These are phyloP conservation scores for Istiophorus platypterus DNA, from an alignment of 2,113 vertebrate genomes.

Conservation along the genomic window DNA sequence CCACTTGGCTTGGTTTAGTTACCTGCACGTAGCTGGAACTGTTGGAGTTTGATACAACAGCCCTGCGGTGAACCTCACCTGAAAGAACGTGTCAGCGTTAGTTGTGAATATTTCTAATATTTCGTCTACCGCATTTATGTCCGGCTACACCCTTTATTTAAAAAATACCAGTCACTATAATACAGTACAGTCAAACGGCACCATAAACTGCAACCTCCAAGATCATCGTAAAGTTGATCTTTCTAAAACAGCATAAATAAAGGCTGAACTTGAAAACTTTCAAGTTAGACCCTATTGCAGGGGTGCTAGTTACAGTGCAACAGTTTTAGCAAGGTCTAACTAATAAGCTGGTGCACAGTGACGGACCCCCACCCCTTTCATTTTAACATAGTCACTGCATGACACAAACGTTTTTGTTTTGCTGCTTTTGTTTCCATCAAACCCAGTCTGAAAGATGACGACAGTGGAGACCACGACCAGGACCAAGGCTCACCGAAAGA, in stretches of 20 bases:
- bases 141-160: neutral
- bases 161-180: neutral
- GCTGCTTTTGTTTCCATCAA: neutral
- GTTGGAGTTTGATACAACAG: neutral
- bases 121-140: neutral
- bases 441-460: conserved; percentile 87
- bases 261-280: neutral
- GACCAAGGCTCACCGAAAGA: conserved; percentile 87
- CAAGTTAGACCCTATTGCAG: neutral
- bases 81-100: neutral
- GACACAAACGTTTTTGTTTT: neutral
- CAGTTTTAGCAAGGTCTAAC: neutral
- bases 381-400: neutral
- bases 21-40: neutral
- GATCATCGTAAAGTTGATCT: neutral
- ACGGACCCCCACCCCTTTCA: too few relatives aligned
- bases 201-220: neutral
- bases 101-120: neutral
- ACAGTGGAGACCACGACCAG: conserved; percentile 88
- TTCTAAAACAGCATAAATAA: neutral
- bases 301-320: neutral
- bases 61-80: too few relatives aligned
- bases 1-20: neutral
- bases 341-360: neutral
- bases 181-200: neutral